Conservation (phyloP, 2,113 vertebrate genomes). For the Balaenoptera acutorostrata region DNA sequence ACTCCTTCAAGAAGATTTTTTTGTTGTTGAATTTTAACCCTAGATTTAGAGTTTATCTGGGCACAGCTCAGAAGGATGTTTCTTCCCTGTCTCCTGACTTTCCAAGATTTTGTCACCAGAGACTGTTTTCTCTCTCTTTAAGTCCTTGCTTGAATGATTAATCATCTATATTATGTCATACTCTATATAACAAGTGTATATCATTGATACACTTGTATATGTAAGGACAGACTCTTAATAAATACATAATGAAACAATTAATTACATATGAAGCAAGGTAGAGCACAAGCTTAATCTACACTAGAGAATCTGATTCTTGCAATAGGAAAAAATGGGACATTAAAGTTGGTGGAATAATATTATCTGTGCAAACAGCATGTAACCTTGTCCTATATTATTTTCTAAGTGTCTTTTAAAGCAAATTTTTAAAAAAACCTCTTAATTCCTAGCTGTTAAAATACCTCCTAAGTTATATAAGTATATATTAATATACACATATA, state of each 20-base stretch:
- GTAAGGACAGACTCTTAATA: background rate
- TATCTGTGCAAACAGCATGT: background rate
- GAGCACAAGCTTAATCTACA: background rate
- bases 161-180: background rate
- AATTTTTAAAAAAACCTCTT: background rate
- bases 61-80: background rate
- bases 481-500: background rate
- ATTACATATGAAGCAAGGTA: background rate
- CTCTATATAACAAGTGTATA: background rate
- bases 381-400: background rate
- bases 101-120: background rate
- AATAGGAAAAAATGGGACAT: background rate
- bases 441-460: background rate
- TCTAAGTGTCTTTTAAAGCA: background rate
- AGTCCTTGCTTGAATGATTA: background rate
- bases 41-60: background rate
- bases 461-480: background rate
- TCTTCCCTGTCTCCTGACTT: background rate
- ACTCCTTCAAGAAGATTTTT: background rate
- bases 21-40: background rate
- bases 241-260: background rate
- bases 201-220: background rate
- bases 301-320: slow-evolving; percentile 10
- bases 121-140: background rate
- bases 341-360: background rate